Conservation (phyloP, 1,140 invertebrate genomes). For the Tetragonula clypearis region DNA sequence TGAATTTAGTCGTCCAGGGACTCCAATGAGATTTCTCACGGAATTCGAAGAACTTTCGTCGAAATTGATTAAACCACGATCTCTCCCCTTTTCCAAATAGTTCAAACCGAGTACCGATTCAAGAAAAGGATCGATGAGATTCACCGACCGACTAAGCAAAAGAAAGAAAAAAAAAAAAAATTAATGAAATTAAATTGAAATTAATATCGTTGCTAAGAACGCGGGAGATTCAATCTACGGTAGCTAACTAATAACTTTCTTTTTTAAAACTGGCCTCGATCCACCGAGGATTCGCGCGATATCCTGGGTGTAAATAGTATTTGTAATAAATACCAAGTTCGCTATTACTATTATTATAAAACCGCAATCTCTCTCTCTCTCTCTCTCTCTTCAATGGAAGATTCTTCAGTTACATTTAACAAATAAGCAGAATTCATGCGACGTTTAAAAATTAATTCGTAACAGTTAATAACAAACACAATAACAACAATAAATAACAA, state of each 20-base stretch:
- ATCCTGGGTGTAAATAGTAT: conserved; percentile 19
- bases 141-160: too few relatives aligned
- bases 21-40: background rate
- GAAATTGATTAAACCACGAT: background rate
- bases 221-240: background rate
- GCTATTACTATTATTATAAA: background rate
- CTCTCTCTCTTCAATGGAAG: too few relatives aligned
- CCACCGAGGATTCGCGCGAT: background rate
- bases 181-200: background rate
- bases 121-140: background rate
- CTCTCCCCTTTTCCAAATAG: background rate
- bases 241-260: conserved; percentile 8
- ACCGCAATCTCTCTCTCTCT: too few relatives aligned
- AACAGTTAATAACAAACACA: background rate
- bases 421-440: background rate
- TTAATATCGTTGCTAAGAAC: background rate
- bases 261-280: conserved; percentile 30
- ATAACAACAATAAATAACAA: too few relatives aligned
- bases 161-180: background rate
- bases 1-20: background rate
- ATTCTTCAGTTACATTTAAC: background rate
- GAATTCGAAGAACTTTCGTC: background rate
- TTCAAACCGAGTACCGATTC: background rate
- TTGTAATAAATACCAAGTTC: background rate
- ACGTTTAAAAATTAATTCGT: background rate